Evolutionary conservation across 2,888 invertebrate species (phyloP).

Genomic region (Conomelus anceps): DNA sequence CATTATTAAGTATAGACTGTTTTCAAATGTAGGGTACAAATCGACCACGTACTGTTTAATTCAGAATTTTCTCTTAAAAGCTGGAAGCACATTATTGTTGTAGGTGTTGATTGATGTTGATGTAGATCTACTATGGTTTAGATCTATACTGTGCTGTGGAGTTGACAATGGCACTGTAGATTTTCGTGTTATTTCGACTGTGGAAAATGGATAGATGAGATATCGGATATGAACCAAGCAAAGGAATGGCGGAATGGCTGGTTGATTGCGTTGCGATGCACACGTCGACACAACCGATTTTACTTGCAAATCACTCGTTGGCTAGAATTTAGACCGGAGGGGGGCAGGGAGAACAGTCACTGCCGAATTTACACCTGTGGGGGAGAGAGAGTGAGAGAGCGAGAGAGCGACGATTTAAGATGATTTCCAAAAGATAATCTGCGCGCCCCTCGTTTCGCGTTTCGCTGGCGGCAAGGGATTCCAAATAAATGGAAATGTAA

Average conservation of each 20-base stretch:
- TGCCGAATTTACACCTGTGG: not conserved
- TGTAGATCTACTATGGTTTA: not conserved
- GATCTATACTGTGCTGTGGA: too few species aligned
- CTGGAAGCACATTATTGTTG: not conserved
- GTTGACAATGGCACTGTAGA: not conserved
- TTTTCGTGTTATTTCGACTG: not conserved
- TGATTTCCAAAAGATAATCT: slow-evolving; percentile 9
- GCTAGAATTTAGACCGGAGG: too few species aligned
- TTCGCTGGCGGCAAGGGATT: not conserved
- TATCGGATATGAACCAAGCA: not conserved
- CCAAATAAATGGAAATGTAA: slow-evolving; percentile 8
- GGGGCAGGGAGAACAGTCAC: not conserved
- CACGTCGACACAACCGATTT: not conserved
- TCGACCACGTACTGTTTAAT: not conserved
- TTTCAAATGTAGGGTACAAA: too few species aligned
- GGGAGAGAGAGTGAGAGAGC: not conserved
- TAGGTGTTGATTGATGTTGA: not conserved
- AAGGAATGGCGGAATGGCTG: not conserved
- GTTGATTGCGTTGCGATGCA: not conserved
- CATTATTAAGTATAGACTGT: too few species aligned
- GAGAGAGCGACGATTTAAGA: not conserved
- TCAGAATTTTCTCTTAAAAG: not conserved
- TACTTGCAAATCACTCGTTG: not conserved
- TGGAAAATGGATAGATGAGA: not conserved
- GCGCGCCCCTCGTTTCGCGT: not conserved